Evolutionary conservation across 2,113 vertebrate genomes (phyloP).

Genomic region (Zosterops pallidus): DNA sequence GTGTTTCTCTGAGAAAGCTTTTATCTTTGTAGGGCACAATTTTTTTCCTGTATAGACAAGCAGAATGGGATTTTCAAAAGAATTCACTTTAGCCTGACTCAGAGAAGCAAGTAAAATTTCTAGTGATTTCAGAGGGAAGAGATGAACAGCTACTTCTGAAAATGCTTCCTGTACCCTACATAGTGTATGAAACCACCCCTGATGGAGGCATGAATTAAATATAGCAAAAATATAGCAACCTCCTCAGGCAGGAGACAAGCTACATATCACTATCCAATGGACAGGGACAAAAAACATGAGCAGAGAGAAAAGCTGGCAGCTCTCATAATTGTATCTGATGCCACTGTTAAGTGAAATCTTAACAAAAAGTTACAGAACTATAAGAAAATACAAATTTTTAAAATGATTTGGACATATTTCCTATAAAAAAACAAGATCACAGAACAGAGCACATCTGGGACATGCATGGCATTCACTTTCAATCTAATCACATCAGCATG

Average conservation of each 20-base stretch:
- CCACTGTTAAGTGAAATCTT: background rate
- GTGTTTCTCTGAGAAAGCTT: background rate
- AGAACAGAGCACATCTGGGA: background rate
- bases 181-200: background rate
- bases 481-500: background rate
- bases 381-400: background rate
- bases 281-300: background rate
- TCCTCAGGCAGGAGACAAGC: background rate
- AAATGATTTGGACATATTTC: background rate
- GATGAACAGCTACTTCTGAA: background rate
- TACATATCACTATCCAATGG: background rate
- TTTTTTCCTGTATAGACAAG: background rate
- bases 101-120: background rate
- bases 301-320: background rate
- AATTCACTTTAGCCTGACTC: background rate
- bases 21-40: background rate
- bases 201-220: background rate
- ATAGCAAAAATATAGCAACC: background rate
- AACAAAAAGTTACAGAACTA: background rate
- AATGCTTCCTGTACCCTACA: background rate
- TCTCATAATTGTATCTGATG: background rate
- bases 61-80: constrained; percentile 19
- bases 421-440: background rate
- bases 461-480: background rate
- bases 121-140: background rate